phyloP scores from a whole-genome alignment of 2,113 vertebrate genomes.

The Spheniscus mendiculus region DNA sequence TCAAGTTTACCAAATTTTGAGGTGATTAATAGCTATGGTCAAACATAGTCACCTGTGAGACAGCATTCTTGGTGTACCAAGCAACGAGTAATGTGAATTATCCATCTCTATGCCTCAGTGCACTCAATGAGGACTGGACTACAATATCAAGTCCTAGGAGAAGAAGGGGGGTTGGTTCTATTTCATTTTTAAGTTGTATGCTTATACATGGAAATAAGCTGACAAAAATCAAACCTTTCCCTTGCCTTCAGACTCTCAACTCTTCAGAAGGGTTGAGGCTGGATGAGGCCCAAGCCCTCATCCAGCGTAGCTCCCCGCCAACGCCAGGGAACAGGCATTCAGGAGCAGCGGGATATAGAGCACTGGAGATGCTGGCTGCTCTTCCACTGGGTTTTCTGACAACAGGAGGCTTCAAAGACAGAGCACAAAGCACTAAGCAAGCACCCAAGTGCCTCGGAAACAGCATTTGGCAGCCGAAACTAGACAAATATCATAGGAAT shows the following conservation, averaged over 20 bases:
- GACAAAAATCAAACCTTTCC: neutral
- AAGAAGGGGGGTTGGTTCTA: neutral
- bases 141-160: neutral
- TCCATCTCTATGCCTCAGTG: neutral
- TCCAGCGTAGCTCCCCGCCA: fast-evolving
- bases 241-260: neutral
- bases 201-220: neutral
- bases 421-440: neutral
- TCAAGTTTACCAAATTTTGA: neutral
- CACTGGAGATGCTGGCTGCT: neutral
- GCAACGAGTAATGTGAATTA: neutral
- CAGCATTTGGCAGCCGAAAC: neutral
- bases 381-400: neutral
- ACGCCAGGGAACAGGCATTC: fast-evolving
- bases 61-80: neutral
- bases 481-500: neutral
- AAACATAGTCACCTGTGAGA: neutral
- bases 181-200: neutral
- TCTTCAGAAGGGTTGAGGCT: neutral
- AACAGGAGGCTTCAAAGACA: neutral
- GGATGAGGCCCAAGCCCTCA: neutral
- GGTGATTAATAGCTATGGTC: neutral
- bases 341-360: neutral
- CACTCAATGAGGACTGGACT: neutral
- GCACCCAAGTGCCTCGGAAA: neutral